Base-by-base conservation (phyloP, 2,888 invertebrate genomes). In the Sipunculus nudus region DNA sequence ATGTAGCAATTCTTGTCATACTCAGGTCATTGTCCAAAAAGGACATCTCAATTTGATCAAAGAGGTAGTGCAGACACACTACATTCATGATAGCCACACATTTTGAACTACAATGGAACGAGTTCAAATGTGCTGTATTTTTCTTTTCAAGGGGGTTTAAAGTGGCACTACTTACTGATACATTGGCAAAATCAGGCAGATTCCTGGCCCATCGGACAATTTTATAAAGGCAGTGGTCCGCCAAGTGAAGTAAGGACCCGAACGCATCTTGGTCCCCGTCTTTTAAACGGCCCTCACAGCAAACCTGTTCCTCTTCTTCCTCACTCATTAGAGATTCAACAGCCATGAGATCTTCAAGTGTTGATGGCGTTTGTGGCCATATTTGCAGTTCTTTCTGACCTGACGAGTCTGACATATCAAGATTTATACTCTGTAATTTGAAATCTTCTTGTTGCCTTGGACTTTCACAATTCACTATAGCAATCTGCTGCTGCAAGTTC, bases 131-230 rank as follows among this genome's bases (percentile, higher is more conserved):
- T n/a, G n/a, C n/a, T n/a, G n/a, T n/a, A n/a, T n/a, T n/a, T 35
- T 13, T 10, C 16, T 35, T 13, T 16, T 35, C 16, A 13, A 16
- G 38, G 38, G 16, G 38, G 10, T 35, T 10, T 13, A 35, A 35
- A 13, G 16, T 35, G 10, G 10, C 10, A 35, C 38, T 19, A 59
- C 63, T 59, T 38, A 70, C 71, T 32, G 62, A 53, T 3, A 97
- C 96, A 85, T 95, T 94, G 83, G 96, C 94, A 83, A 97, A 97
- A 28, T 97, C 88, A 19, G 97, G 96, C 82, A 97, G 86, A 84
- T 95, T 96, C 84, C 97, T 94, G 86, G 96, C 96, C 97, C 97
- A 97, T 82, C 96, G 95, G 66, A 97, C 97, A 73, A 97, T 95
- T 87, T 96, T 95, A 84, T 96, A 97, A 21, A 97, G 88, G 48